Conservation (phyloP, 2,888 invertebrate species). For the Thecophora atra region DNA sequence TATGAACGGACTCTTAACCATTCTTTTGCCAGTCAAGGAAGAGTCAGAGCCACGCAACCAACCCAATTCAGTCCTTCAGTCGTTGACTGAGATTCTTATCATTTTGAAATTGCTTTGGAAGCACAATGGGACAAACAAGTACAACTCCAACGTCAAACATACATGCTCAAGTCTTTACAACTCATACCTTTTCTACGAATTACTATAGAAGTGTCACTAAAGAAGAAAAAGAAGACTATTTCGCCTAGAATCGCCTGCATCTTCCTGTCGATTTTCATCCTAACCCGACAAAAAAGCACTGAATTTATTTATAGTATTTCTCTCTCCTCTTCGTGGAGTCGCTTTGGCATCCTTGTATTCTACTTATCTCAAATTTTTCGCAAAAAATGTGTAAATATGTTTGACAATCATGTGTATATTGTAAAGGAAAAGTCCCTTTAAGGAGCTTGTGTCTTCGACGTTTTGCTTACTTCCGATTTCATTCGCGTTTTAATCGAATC, state of each 20-base stretch:
- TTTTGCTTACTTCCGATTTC: conserved; percentile 55
- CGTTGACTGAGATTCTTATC: conserved; percentile 52
- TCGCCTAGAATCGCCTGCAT: too few species aligned
- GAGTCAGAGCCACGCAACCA: conserved; percentile 14
- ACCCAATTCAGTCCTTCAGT: conserved; percentile 12
- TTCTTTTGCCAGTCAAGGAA: background rate
- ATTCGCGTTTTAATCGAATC: conserved; percentile 1
- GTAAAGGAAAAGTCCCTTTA: background rate
- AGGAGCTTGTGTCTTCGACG: conserved; percentile 41
- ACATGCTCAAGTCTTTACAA: background rate
- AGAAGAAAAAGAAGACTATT: background rate
- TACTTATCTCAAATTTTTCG: too few species aligned
- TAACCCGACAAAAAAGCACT: too few species aligned
- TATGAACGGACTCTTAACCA: too few species aligned
- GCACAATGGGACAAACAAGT: conserved; percentile 48
- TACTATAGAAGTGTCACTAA: conserved; percentile 16
- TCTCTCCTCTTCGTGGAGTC: too few species aligned
- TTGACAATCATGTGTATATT: too few species aligned
- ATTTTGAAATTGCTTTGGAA: conserved; percentile 58
- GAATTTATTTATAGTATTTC: too few species aligned
- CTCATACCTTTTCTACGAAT: background rate
- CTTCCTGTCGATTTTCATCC: too few species aligned
- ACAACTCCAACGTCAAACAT: conserved; percentile 37
- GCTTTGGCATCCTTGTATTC: too few species aligned
- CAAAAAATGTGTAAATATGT: background rate